Base-by-base conservation (phyloP, 2,888 invertebrate genomes). In the Dasypolia templi region DNA sequence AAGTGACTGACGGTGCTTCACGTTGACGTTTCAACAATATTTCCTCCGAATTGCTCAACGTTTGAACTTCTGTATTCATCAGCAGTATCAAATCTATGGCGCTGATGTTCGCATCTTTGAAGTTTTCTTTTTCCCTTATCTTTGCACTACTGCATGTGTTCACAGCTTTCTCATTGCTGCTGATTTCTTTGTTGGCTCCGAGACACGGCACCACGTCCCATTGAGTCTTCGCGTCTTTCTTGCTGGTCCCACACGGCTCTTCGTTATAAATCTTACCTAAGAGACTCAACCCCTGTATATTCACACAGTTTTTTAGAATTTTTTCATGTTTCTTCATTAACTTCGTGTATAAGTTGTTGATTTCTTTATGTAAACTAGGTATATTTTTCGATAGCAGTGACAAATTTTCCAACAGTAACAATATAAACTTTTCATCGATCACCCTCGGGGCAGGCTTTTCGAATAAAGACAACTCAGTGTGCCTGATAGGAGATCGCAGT, bases 401-500 rank as follows among this genome's bases (percentile, higher is more conserved):
- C 26, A 95, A 85, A 84, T 95, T 94, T 87, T 95, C 94, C 49
- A 95, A 80, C 5, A 95, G 79, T n/a, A 93, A 80, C 2, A 95
- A 71, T 62, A 95, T 93, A 71, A 94, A 94, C 74, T 92, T 91
- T 72, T 95, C 95, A 55, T 95, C 93, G 6, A 95, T 93, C 12
- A 91, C 87, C 75, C 88, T 91, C 0, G 93, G 91, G 9, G 90
- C 79, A 1, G 90, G 82, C 73, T 89, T 91, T 49, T 93, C 90
- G 67, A 90, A 91, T 53, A 90, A n/a, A 0, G 89, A 75, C 22
- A 90, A 64, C 63, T 90, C 88, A 3, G 89, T 87, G 39, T 86
- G 78, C 42, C 70, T 79, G 6, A 26, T 65, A 1, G 58, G 68
- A 0, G 81, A 82, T 44, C 51, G 82, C n/a, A 22, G 75, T 4